Percentiles rank a stretch among this genome's conserved stretches.
Evolutionary conservation across 2,113 vertebrate species (phyloP).

Genomic region (Rhadina sibilatrix): DNA sequence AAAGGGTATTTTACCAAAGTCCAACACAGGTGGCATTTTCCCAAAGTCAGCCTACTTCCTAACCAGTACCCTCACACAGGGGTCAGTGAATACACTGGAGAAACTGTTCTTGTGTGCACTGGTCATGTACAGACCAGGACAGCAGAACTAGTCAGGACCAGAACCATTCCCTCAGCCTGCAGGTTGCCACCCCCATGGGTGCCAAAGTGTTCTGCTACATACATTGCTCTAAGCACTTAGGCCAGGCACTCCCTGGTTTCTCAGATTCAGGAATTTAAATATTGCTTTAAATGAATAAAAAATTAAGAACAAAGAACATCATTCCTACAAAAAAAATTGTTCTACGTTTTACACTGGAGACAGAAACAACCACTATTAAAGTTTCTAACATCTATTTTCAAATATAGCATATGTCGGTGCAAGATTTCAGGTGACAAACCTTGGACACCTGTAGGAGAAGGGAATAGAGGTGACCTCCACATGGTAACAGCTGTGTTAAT

Average conservation of each 20-base stretch:
- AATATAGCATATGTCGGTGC: background rate
- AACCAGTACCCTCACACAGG: background rate
- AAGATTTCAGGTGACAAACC: background rate
- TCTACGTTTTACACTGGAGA: background rate
- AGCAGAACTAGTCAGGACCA: background rate
- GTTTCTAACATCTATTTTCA: background rate
- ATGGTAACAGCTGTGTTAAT: background rate
- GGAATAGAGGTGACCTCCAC: background rate
- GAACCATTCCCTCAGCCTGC: background rate
- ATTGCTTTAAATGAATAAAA: background rate
- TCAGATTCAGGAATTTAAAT: background rate
- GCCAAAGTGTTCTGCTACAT: accelerated
- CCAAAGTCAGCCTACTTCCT: background rate
- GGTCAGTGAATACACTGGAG: background rate
- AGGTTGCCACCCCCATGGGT: background rate
- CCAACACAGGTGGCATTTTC: background rate
- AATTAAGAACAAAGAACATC: background rate
- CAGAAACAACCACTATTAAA: background rate
- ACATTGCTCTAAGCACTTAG: background rate
- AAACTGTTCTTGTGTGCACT: background rate
- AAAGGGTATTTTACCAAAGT: background rate
- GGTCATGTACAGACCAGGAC: background rate
- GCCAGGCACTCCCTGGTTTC: background rate
- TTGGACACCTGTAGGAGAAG: background rate
- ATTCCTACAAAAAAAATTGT: background rate